Percentiles rank a stretch among this genome's conserved stretches.
These are phyloP conservation scores for Solea solea DNA, from an alignment of 2,113 vertebrate species.

Conservation along the genomic window DNA sequence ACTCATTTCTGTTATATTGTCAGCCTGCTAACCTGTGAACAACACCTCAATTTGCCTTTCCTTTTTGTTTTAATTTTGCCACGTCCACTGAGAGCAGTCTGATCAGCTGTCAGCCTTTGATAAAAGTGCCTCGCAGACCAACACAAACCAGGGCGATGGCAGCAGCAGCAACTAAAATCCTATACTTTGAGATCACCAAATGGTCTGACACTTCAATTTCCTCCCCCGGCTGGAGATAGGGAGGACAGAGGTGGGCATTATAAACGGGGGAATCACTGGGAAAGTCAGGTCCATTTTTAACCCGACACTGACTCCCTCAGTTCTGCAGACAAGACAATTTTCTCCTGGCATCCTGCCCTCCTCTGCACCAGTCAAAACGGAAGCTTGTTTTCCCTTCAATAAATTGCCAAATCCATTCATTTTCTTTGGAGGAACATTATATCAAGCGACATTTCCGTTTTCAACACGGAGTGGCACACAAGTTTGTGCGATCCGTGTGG, in stretches of 20 bases:
- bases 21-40: constrained; percentile 4
- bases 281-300: constrained; percentile 64
- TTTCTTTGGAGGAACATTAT: constrained; percentile 51
- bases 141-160: constrained; percentile 55
- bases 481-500: constrained; percentile 47
- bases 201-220: constrained; percentile 80
- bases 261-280: constrained; percentile 55
- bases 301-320: constrained; percentile 42
- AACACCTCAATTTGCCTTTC: constrained; percentile 30
- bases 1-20: constrained; percentile 1
- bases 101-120: constrained; percentile 63
- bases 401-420: constrained; percentile 51
- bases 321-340: constrained; percentile 65
- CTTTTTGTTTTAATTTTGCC: constrained; percentile 19
- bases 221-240: constrained; percentile 70
- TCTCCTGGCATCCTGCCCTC: constrained; percentile 45
- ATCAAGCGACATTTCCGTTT: constrained; percentile 41
- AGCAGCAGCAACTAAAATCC: constrained; percentile 61
- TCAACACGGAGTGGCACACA: constrained; percentile 36
- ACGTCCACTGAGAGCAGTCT: constrained; percentile 18
- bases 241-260: constrained; percentile 74
- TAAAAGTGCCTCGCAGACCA: constrained; percentile 57
- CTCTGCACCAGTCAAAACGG: constrained; percentile 55
- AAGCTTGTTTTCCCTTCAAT: constrained; percentile 61
- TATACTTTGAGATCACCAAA: constrained; percentile 60